These are phyloP conservation scores for Morpho helenor DNA, from an alignment of 2,888 invertebrate genomes.

Conservation along the genomic window DNA sequence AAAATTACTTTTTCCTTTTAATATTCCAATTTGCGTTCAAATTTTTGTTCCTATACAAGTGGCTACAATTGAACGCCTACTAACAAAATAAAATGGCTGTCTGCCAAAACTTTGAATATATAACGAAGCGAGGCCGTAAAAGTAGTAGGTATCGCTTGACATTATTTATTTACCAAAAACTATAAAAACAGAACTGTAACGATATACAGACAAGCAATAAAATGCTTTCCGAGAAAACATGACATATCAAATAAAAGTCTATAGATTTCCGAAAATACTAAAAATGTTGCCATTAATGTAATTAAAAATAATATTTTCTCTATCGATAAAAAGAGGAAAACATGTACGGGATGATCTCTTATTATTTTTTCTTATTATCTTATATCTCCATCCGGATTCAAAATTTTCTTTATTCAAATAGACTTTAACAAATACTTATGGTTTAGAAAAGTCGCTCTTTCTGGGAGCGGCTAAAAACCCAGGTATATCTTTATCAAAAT, in stretches of 20 bases:
- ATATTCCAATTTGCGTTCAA: too few relatives aligned
- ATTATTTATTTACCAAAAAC: conserved; percentile 23
- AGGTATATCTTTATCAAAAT: too few relatives aligned
- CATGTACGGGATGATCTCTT: too few relatives aligned
- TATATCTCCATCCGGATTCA: too few relatives aligned
- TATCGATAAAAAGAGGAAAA: too few relatives aligned
- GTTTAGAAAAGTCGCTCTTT: too few relatives aligned
- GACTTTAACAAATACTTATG: too few relatives aligned
- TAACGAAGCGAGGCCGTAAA: conserved; percentile 16
- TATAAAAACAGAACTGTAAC: conserved; percentile 18
- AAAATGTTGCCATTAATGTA: conserved; percentile 1
- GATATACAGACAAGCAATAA: conserved; percentile 14
- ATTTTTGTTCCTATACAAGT: conserved; percentile 4
- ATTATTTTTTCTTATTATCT: too few relatives aligned
- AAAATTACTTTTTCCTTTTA: too few relatives aligned
- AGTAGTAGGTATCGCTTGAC: conserved; percentile 9
- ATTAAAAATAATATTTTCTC: neutral
- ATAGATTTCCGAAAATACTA: conserved; percentile 10
- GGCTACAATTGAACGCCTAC: conserved; percentile 11
- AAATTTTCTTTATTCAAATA: too few relatives aligned
- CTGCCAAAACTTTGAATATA: conserved; percentile 20
- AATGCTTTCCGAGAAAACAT: conserved; percentile 5
- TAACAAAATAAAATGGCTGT: conserved; percentile 22
- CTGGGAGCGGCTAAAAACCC: too few relatives aligned
- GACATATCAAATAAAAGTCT: neutral